phyloP scores from a whole-genome alignment of 2,888 invertebrate genomes.

The Aphrophora alni region DNA sequence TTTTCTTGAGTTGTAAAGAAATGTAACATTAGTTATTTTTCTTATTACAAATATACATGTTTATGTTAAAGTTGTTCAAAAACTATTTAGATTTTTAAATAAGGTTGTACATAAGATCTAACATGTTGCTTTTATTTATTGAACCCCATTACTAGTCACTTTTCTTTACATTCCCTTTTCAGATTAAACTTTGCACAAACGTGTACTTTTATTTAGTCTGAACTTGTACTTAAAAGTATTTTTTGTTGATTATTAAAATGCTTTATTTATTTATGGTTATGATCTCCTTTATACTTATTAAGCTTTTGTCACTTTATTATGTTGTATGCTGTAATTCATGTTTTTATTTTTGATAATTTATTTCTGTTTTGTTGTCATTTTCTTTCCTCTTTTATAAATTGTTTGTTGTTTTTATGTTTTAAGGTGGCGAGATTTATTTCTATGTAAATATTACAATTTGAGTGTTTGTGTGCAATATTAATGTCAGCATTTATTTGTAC shows the following conservation, averaged over 20 bases:
- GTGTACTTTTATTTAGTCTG: neutral
- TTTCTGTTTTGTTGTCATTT: neutral
- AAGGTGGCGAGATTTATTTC: neutral
- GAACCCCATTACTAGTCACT: neutral
- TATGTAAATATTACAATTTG: neutral
- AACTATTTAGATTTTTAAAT: neutral
- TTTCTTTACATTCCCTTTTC: constrained; percentile 4
- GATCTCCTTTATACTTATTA: neutral
- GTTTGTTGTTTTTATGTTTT: neutral
- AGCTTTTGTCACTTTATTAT: neutral
- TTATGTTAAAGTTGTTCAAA: neutral
- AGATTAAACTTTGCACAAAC: neutral
- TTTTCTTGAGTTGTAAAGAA: too few species aligned
- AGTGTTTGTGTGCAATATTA: constrained; percentile 5
- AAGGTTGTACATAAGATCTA: neutral
- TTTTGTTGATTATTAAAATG: neutral
- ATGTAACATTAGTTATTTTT: too few species aligned
- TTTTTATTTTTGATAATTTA: neutral
- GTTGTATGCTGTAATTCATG: neutral
- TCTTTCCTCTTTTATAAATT: neutral
- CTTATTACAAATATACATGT: too few species aligned
- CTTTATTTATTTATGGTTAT: constrained; percentile 4
- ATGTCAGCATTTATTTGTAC: neutral
- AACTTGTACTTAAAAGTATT: constrained; percentile 6
- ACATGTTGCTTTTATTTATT: neutral